Conservation (phyloP, 2,113 vertebrate species). For the Emberiza fucata region DNA sequence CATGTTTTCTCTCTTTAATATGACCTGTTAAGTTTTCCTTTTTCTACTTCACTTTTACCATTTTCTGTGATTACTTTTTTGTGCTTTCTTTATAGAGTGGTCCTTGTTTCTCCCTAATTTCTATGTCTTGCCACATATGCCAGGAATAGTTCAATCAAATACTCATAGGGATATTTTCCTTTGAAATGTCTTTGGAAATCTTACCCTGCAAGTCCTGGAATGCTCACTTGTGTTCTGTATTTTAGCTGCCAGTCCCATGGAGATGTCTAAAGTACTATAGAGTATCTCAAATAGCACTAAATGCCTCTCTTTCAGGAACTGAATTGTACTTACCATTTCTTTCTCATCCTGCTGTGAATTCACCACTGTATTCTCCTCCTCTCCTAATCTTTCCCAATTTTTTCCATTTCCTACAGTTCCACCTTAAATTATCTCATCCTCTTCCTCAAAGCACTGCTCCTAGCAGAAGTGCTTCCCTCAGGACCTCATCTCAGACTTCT, state of each 20-base stretch:
- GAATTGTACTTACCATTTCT: not conserved
- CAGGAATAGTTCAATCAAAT: not conserved
- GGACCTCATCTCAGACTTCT: not conserved
- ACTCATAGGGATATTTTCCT: not conserved
- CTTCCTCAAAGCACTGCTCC: not conserved
- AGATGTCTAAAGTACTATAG: not conserved
- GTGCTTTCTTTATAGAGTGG: not conserved
- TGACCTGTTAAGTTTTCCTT: not conserved
- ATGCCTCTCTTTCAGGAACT: not conserved
- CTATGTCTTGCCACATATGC: not conserved
- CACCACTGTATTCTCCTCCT: not conserved
- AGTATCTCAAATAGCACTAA: not conserved
- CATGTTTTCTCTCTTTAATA: not conserved
- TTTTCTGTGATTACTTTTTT: not conserved
- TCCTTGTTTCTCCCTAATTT: not conserved
- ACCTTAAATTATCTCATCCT: not conserved
- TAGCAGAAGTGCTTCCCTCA: not conserved
- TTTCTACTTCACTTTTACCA: not conserved
- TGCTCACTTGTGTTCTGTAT: not conserved
- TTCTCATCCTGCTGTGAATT: not conserved
- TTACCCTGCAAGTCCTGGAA: not conserved
- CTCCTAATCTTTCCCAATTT: not conserved
- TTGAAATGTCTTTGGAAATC: not conserved
- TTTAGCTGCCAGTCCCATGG: not conserved
- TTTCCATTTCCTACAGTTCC: not conserved